These are phyloP conservation scores for Nannoperca australis DNA, from an alignment of 2,797 vertebrate species.

Conservation along the genomic window DNA sequence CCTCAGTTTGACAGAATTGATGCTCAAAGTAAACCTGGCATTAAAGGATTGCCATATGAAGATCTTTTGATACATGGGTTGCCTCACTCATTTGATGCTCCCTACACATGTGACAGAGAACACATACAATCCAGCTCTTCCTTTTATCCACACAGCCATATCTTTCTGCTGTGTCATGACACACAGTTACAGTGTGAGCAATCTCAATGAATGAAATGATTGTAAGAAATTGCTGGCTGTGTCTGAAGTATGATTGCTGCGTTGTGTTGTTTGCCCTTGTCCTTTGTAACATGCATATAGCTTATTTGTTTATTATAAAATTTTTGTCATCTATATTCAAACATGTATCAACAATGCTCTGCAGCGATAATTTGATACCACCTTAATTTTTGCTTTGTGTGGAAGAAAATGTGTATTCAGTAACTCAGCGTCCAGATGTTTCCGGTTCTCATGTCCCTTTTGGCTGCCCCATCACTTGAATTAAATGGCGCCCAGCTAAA, in stretches of 20 bases:
- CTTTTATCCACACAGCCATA: conserved; percentile 26
- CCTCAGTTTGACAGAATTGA: conserved; percentile 49
- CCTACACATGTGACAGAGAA: conserved; percentile 11
- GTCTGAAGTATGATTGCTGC: conserved; percentile 19
- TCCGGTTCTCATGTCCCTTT: neutral
- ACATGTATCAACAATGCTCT: neutral
- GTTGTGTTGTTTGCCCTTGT: conserved; percentile 29
- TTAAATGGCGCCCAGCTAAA: neutral
- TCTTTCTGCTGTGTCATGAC: conserved; percentile 22
- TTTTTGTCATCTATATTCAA: conserved; percentile 31
- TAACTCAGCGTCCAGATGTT: neutral
- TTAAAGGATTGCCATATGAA: conserved; percentile 46
- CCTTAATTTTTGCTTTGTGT: neutral
- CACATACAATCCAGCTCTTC: conserved; percentile 4
- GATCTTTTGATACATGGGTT: conserved; percentile 29
- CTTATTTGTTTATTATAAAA: conserved; percentile 21
- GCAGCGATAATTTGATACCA: conserved; percentile 3
- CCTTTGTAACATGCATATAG: conserved; percentile 16
- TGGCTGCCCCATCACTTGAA: neutral
- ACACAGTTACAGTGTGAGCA: conserved; percentile 15
- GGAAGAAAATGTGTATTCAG: conserved; percentile 1
- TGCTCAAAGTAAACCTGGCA: conserved; percentile 44
- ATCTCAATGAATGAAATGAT: conserved; percentile 46
- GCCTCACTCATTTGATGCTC: conserved; percentile 23
- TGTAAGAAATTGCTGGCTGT: conserved; percentile 22